phyloP scores from a whole-genome alignment of 2,888 invertebrate species.

The Troides helena region DNA sequence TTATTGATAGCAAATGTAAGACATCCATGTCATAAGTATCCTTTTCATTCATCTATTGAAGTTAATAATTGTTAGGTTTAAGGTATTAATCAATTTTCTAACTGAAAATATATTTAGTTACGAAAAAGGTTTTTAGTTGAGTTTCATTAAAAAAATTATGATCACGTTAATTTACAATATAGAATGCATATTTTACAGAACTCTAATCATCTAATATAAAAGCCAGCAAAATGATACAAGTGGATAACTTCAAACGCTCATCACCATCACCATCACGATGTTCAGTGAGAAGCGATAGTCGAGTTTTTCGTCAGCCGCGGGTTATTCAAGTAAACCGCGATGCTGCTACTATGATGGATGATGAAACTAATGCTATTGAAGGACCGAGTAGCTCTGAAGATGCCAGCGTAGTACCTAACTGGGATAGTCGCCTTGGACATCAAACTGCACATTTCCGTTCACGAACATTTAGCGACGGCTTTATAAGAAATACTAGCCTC shows the following conservation, averaged over 20 bases:
- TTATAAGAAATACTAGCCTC: slow-evolving; percentile 73
- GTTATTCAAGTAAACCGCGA: slow-evolving; percentile 76
- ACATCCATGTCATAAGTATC: neutral
- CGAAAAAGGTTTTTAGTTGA: neutral
- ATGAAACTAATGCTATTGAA: slow-evolving; percentile 48
- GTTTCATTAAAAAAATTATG: neutral
- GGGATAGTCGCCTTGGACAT: slow-evolving; percentile 54
- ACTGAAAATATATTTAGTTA: neutral
- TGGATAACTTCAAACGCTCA: slow-evolving; percentile 69
- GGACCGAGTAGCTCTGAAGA: slow-evolving; percentile 35
- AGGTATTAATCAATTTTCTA: slow-evolving; percentile 1
- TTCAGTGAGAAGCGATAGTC: slow-evolving; percentile 70
- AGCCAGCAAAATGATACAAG: slow-evolving; percentile 65
- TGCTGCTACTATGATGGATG: slow-evolving; percentile 75
- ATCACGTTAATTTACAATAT: neutral
- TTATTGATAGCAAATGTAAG: slow-evolving; percentile 8
- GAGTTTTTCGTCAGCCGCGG: slow-evolving; percentile 69
- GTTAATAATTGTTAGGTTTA: slow-evolving; percentile 4
- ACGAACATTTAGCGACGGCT: slow-evolving; percentile 75
- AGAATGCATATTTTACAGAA: neutral
- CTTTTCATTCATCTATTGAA: neutral
- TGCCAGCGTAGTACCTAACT: slow-evolving; percentile 46
- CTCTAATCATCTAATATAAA: neutral
- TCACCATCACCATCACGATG: slow-evolving; percentile 74
- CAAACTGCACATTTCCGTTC: slow-evolving; percentile 69